These are phyloP conservation scores for Colletes latitarsis DNA, from an alignment of 1,140 invertebrate species.

Conservation along the genomic window DNA sequence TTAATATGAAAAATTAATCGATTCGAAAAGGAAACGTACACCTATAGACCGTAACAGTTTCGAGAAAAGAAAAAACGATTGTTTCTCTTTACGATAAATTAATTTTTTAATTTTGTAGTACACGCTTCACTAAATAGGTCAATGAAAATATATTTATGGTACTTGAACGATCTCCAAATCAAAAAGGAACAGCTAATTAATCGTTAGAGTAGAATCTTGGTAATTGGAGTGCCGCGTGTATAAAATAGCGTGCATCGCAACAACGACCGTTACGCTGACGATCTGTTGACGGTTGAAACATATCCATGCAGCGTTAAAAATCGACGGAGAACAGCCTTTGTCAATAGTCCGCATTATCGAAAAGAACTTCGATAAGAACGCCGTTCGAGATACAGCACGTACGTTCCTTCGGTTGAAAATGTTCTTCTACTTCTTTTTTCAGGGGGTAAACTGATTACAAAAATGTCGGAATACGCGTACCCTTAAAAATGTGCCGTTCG, in stretches of 20 bases:
- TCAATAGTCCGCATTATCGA: conserved; percentile 9
- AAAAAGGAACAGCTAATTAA: not conserved
- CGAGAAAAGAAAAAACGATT: no score
- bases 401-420: not conserved
- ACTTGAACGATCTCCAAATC: no score
- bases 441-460: not conserved
- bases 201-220: not conserved
- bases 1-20: no score
- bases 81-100: no score
- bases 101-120: no score
- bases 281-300: not conserved
- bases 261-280: not conserved
- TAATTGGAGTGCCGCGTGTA: not conserved
- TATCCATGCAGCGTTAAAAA: not conserved
- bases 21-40: no score
- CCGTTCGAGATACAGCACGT: not conserved
- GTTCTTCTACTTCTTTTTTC: no score
- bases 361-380: not conserved
- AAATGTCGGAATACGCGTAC: not conserved
- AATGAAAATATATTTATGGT: not conserved
- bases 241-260: not conserved
- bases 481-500: not conserved
- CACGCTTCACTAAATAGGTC: no score
- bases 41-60: no score
- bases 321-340: not conserved